Base-by-base conservation (phyloP, 2,888 invertebrate genomes). In the Leptodirus hochenwartii region DNA sequence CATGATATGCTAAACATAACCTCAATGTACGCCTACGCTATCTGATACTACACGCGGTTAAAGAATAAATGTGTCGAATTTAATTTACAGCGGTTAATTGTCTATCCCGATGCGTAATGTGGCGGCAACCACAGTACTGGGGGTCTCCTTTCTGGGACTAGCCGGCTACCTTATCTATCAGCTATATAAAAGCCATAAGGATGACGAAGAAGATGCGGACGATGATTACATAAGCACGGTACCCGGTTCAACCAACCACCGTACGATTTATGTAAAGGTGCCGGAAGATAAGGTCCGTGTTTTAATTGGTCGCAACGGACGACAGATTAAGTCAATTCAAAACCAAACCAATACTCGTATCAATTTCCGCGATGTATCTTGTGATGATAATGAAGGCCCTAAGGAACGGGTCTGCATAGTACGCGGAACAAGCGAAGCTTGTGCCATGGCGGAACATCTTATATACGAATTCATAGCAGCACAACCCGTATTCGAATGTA, bases 251-350 rank as follows among this genome's bases (percentile, higher is more conserved):
- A 32, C 41, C 5, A 42, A 50, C 4, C 54, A 54, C 27, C 61
- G 64, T 41, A 53, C 58, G 10, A 50, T 67, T 27, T 69, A 75
- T 50, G 49, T 74, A 3, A 51, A 56, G 37, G 61, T 80, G 13
- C 63, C 70, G 1, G 70, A 68, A 42, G 64, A 68, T 31, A 61
- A 66, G 43, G 66, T 76, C 11, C 66, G 74, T 5, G 59, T 64
- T 30, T 53, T 80, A 32, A 74, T 79, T 43, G 80, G 88, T 20
- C 64, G 79, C 40, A 69, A 66, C 41, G 87, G 88, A 4, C 56
- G 63, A n/a, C 73, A 70, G 43, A 69, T 88, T 27, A 77, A 76
- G 50, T 61, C 68, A 33, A 69, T 90, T 36, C 75, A 87, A 50
- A 64, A 66, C 30, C 68, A 66, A 41, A 73, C 80, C 1, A 69